A percentile compares a stretch with the other conserved stretches of the same genome.
Conservation (phyloP, 1,140 invertebrate genomes). For the Orussus abietinus region DNA sequence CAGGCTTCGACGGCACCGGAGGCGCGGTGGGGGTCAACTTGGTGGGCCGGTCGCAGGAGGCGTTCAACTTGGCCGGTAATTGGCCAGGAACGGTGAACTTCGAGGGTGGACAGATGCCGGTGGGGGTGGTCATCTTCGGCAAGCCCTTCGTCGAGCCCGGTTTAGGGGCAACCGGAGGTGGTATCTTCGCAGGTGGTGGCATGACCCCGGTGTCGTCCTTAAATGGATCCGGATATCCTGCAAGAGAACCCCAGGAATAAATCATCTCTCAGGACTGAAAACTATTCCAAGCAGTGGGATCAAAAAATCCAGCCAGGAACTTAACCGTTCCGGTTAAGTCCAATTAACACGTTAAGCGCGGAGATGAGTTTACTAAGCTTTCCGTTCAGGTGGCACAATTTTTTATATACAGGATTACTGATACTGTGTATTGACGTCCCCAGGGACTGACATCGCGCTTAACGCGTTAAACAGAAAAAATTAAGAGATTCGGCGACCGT, state of each 20-base stretch:
- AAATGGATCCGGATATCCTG: conserved; percentile 53
- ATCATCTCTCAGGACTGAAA: no score
- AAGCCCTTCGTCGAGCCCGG: conserved; percentile 32
- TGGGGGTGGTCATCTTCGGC: conserved; percentile 38
- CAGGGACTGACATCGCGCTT: no score
- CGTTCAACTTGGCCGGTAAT: conserved; percentile 32
- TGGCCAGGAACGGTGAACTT: conserved; percentile 36
- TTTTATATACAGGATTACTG: no score
- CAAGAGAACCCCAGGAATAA: conserved; percentile 5
- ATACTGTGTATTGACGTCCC: no score
- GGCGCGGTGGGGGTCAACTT: conserved; percentile 38
- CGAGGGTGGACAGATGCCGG: conserved; percentile 26
- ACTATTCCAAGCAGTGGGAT: no score
- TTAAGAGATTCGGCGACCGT: conserved; percentile 18
- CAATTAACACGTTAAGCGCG: no score
- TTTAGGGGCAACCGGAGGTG: conserved; percentile 43
- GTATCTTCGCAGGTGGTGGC: conserved; percentile 45
- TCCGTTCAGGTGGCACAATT: no score
- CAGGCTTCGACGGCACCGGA: conserved; percentile 54
- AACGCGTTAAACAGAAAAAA: neutral
- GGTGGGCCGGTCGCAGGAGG: conserved; percentile 27
- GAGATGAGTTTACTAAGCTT: no score
- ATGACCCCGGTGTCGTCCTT: conserved; percentile 45
- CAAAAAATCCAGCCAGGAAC: no score
- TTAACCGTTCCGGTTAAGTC: no score